Evolutionary conservation across 1,140 invertebrate genomes (phyloP).

Genomic region (Goniozus legneri): DNA sequence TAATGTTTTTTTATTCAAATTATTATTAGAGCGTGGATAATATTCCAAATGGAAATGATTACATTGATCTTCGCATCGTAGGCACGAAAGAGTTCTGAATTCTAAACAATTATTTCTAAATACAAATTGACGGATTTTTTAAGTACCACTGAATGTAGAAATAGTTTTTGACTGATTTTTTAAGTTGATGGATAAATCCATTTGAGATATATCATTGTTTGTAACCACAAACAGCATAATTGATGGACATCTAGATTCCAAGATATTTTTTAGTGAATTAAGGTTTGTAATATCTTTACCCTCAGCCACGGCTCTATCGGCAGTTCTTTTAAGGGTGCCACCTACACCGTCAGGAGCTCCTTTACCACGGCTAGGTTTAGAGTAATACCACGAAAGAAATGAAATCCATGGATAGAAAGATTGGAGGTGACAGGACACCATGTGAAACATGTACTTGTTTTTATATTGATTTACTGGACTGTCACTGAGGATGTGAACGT

Average conservation of each 20-base stretch:
- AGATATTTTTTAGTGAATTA: constrained; percentile 6
- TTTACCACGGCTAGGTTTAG: constrained; percentile 36
- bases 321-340: constrained; percentile 29
- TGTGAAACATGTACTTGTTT: constrained; percentile 16
- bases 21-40: neutral
- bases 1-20: neutral
- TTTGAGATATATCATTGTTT: neutral
- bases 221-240: constrained; percentile 7
- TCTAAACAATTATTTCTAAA: neutral
- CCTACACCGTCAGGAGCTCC: constrained; percentile 37
- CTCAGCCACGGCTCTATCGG: constrained; percentile 19
- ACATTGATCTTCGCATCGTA: neutral
- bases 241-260: constrained; percentile 5
- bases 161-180: too few species aligned
- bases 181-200: constrained; percentile 1
- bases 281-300: constrained; percentile 15
- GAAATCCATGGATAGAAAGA: constrained; percentile 7
- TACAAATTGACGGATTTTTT: constrained; percentile 5
- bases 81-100: constrained; percentile 6
- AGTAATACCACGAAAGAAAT: constrained; percentile 34
- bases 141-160: constrained; percentile 18
- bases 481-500: neutral
- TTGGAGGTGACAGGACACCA: neutral
- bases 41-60: neutral
- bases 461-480: too few species aligned